Conservation (phyloP, 2,113 vertebrate species). For the Alligator mississippiensis region DNA sequence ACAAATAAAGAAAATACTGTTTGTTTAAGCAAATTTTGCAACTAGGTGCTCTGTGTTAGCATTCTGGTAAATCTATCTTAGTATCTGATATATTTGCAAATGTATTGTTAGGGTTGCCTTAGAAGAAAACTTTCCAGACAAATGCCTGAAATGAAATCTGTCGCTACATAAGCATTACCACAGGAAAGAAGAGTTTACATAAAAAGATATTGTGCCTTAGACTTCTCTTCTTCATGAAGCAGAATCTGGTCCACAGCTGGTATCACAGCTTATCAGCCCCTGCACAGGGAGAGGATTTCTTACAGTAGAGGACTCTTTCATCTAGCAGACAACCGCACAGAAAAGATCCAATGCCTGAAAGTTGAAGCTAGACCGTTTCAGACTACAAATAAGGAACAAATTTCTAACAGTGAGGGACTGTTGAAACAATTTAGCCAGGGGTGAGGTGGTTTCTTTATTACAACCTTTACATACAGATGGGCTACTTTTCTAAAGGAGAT, state of each 20-base stretch:
- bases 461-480: background rate
- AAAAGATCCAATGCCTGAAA: background rate
- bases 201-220: background rate
- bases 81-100: background rate
- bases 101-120: background rate
- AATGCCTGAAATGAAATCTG: background rate
- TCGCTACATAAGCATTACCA: background rate
- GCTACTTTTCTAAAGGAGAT: no score
- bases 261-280: background rate
- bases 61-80: background rate
- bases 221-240: background rate
- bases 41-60: background rate
- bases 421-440: background rate
- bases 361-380: background rate
- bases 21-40: background rate
- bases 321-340: background rate
- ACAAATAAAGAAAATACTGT: background rate
- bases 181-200: background rate
- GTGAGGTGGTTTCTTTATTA: background rate
- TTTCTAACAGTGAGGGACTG: background rate
- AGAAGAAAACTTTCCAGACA: background rate
- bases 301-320: background rate
- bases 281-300: background rate
- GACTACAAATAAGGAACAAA: constrained; percentile 1
- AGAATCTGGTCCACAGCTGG: background rate